These are phyloP conservation scores for Sus cebifrons DNA, from an alignment of 2,797 vertebrate species.

Conservation along the genomic window DNA sequence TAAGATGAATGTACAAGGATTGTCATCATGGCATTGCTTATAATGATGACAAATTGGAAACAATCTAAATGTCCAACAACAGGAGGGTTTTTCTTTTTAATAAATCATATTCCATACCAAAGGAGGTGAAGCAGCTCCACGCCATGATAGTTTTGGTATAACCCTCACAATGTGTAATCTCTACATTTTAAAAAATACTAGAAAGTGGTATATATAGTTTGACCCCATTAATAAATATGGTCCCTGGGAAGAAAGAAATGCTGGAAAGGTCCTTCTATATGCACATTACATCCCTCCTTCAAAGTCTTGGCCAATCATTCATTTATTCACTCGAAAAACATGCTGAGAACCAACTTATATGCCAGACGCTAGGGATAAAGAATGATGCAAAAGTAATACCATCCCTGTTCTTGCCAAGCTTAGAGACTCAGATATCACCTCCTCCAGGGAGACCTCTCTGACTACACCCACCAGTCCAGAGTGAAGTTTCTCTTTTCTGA, in stretches of 20 bases:
- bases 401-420: neutral
- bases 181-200: neutral
- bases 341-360: neutral
- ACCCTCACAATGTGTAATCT: neutral
- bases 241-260: neutral
- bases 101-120: neutral
- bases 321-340: slow-evolving; percentile 20
- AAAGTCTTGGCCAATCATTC: neutral
- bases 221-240: neutral
- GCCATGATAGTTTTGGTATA: accelerated
- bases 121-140: neutral
- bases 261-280: neutral
- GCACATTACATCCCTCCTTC: neutral
- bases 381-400: neutral
- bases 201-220: neutral
- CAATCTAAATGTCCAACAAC: neutral
- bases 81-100: neutral
- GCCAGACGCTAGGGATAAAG: neutral
- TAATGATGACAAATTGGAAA: neutral
- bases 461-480: neutral
- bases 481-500: neutral
- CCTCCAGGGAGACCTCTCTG: neutral
- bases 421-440: neutral
- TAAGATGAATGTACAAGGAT: neutral
- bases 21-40: neutral